Base-by-base conservation (phyloP, 2,888 invertebrate species). In the Capitulum mitella region DNA sequence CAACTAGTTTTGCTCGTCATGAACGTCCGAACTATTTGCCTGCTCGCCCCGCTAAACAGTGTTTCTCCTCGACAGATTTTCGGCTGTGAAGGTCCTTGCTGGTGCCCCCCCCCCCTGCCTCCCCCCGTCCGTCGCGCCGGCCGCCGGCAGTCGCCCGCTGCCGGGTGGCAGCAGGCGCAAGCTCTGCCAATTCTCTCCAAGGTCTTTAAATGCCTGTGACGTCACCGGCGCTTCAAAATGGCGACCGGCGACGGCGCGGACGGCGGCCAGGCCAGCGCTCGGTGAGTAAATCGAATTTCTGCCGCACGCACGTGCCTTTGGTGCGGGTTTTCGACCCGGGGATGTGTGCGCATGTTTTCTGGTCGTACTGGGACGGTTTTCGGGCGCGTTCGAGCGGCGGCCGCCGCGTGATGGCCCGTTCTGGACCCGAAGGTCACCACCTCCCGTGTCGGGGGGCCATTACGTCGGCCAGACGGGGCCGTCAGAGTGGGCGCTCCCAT, bases 161-260 rank as follows among this genome's bases (percentile, higher is more conserved):
- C 43, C 58, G n/a, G 58, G n/a, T 29, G 29, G n/a, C 58, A n/a
- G n/a, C 58, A 12, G 58, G 26, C 51, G 51, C 51, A 19, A 26
- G n/a, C 58, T 29, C 26, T 58, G 58, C 58, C 58, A 58, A 58
- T 58, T 58, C 58, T 29, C n/a, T n/a, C 29, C 58, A 58, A 58
- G 58, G 58, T 58, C 58, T 58, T 58, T 58, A 58, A 58, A 58
- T n/a, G 58, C 8, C 58, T 10, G n/a, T 58, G 58, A 58, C 58
- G 58, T 58, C 58, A 58, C 29, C n/a, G 58, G 10, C 58, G 58
- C 10, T n/a, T 58, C 58, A 58, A 58, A 58, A 58, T 58, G 58
- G 58, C 58, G 58, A 5, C 58, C 29, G 58, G 8, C 58, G 58
- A 29, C 58, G 10, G 58, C n/a, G n/a, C 2, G 58, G 58, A 58